These are phyloP conservation scores for Chloroceryle amazona DNA, from an alignment of 2,797 vertebrate species.

Conservation along the genomic window DNA sequence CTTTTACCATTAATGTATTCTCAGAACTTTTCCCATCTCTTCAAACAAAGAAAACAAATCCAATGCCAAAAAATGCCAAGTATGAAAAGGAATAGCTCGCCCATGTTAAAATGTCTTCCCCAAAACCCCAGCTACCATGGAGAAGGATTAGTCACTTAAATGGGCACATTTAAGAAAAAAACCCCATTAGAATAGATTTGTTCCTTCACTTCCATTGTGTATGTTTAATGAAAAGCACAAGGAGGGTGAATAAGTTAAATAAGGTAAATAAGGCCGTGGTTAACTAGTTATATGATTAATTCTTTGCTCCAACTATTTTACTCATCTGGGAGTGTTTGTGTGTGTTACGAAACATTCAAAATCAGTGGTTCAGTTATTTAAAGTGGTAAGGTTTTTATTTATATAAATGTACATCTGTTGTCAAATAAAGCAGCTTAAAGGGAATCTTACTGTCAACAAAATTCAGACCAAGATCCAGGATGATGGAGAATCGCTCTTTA, in stretches of 20 bases:
- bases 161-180: not conserved
- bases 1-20: not conserved
- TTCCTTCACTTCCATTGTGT: not conserved
- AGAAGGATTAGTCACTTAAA: not conserved
- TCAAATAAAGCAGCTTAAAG: not conserved
- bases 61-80: not conserved
- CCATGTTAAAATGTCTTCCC: not conserved
- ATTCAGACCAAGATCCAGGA: not conserved
- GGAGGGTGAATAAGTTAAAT: constrained; percentile 42
- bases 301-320: not conserved
- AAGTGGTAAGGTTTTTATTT: constrained; percentile 2
- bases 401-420: not conserved
- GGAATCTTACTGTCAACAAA: not conserved
- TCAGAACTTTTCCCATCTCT: not conserved
- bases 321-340: not conserved
- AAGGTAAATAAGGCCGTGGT: constrained; percentile 9
- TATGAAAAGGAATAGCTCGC: not conserved
- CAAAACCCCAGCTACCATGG: not conserved
- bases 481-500: not conserved
- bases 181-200: not conserved
- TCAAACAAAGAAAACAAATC: not conserved
- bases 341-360: not conserved
- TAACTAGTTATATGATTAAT: constrained; percentile 16
- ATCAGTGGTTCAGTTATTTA: not conserved
- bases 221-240: constrained; percentile 16